These are phyloP conservation scores for Ictalurus punctatus DNA, from an alignment of 2,113 vertebrate genomes.

Conservation along the genomic window DNA sequence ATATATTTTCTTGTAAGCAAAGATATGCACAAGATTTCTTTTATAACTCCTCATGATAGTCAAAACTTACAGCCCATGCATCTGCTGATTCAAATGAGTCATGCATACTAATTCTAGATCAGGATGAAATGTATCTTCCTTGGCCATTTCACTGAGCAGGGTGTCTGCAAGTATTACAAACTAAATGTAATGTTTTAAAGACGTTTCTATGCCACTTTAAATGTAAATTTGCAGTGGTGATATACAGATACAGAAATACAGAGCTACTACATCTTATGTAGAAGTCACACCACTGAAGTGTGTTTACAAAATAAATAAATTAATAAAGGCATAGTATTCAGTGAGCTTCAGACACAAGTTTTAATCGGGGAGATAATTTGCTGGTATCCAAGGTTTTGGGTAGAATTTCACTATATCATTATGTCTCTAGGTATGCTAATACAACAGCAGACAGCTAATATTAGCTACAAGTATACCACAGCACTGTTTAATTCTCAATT, in stretches of 20 bases:
- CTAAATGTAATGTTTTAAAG: not conserved
- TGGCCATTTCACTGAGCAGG: not conserved
- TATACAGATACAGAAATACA: not conserved
- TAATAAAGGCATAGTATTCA: not conserved
- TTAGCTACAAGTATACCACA: not conserved
- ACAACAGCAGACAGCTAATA: not conserved
- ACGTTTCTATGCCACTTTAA: not conserved
- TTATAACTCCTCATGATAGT: not conserved
- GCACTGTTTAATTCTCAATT: not conserved
- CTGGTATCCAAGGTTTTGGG: not conserved
- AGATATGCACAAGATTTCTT: not conserved
- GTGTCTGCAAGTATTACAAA: not conserved
- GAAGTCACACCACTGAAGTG: not conserved
- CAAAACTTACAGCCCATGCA: not conserved
- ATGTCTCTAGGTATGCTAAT: not conserved
- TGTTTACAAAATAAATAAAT: not conserved
- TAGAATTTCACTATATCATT: not conserved
- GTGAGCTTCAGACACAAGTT: too few species aligned
- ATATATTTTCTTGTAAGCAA: not conserved
- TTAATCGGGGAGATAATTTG: not conserved
- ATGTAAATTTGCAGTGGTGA: not conserved
- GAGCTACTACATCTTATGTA: not conserved
- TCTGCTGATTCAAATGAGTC: slow-evolving; percentile 14
- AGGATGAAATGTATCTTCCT: not conserved
- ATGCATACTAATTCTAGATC: not conserved